Evolutionary conservation across 2,797 vertebrate species (phyloP).

Genomic region (Acipenser oxyrinchus): DNA sequence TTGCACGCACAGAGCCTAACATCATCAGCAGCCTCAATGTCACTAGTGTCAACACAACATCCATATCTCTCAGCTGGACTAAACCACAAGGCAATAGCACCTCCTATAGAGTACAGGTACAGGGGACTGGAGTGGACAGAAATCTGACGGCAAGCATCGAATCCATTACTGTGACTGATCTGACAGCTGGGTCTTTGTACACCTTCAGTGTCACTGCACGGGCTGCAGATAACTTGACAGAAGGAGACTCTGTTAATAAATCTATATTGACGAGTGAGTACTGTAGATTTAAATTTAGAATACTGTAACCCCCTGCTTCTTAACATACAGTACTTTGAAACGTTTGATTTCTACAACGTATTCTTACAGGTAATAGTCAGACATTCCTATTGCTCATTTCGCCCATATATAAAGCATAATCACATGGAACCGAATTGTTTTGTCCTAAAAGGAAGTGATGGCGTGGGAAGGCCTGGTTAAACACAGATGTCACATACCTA

Average conservation of each 20-base stretch:
- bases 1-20: constrained; percentile 7
- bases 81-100: no score
- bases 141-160: no score
- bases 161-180: constrained; percentile 2
- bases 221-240: constrained; percentile 8
- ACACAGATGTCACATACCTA: no score
- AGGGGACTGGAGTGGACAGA: background rate
- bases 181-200: constrained; percentile 20
- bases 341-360: no score
- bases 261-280: background rate
- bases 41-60: constrained; percentile 4
- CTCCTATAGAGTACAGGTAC: background rate
- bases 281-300: constrained; percentile 3
- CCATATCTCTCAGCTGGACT: constrained; percentile 7
- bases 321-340: no score
- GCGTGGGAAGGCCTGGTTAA: no score
- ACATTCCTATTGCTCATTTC: no score
- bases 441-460: no score
- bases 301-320: no score
- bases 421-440: no score
- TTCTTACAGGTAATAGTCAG: no score
- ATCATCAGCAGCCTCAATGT: background rate
- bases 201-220: constrained; percentile 22
- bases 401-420: no score
- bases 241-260: background rate